Evolutionary conservation across 2,888 invertebrate species (phyloP).

Genomic region (Rapana venosa): DNA sequence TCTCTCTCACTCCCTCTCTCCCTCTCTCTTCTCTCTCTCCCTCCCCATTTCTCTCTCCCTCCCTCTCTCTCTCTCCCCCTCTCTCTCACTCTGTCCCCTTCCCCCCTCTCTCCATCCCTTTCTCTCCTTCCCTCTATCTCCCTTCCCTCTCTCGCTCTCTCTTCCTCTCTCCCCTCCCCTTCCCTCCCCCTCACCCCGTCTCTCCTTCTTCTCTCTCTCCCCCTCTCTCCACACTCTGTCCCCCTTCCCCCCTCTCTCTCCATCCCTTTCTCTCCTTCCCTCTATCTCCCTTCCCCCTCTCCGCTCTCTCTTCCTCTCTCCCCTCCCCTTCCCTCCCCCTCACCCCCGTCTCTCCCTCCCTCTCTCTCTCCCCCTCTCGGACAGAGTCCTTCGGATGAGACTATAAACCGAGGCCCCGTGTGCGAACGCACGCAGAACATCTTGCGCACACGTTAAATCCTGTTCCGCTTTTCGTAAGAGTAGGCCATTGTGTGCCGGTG

Average conservation of each 20-base stretch:
- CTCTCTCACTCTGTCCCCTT: not conserved
- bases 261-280: not conserved
- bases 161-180: not conserved
- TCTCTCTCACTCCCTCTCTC: not conserved
- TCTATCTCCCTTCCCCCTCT: not conserved
- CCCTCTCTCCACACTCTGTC: not conserved
- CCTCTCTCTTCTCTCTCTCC: too few species aligned
- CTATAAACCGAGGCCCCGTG: too few species aligned
- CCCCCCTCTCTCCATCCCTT: too few species aligned
- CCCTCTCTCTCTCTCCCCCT: not conserved
- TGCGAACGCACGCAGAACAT: too few species aligned
- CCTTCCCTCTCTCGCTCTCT: not conserved
- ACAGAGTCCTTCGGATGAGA: too few species aligned
- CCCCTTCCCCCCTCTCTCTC: not conserved
- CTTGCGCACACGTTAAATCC: too few species aligned
- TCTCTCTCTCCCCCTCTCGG: slow-evolving; percentile 1
- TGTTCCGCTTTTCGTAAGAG: too few species aligned
- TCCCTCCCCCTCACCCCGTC: not conserved
- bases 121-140: too few species aligned
- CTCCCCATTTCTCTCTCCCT: not conserved
- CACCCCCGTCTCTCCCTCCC: not conserved
- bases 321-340: not conserved
- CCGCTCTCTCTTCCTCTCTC: not conserved
- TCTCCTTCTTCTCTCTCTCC: not conserved
- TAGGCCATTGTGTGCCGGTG: too few species aligned